A percentile compares a stretch with the other conserved stretches of the same genome.
These are phyloP conservation scores for Pipa parva DNA, from an alignment of 2,113 vertebrate species.

Conservation along the genomic window DNA sequence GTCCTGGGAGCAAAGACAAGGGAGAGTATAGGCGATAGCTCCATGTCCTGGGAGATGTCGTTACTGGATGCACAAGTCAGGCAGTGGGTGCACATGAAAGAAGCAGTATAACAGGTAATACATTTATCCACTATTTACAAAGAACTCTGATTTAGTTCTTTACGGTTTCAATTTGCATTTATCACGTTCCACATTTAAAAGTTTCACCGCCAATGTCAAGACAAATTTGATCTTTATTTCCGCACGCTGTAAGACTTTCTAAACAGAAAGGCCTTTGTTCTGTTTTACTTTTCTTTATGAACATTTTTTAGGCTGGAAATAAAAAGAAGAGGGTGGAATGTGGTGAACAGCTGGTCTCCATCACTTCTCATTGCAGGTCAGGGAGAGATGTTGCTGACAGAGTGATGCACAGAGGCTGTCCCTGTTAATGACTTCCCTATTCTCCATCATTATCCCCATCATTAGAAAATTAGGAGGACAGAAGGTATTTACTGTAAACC, in stretches of 20 bases:
- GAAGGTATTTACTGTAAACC: constrained; percentile 99
- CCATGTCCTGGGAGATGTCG: no score
- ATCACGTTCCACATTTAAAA: neutral
- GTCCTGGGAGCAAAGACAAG: no score
- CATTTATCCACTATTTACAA: neutral
- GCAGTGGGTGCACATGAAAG: no score
- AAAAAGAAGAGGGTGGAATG: constrained; percentile 57
- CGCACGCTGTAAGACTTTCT: neutral
- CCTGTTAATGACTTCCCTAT: constrained; percentile 96
- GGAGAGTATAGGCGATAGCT: no score
- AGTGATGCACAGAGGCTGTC: constrained; percentile 97
- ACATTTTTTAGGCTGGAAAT: constrained; percentile 44
- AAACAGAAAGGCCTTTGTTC: neutral
- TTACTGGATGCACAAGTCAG: no score
- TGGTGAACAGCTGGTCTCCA: constrained; percentile 89
- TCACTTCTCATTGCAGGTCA: constrained; percentile 92
- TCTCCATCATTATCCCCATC: constrained; percentile 99
- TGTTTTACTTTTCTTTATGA: constrained; percentile 20
- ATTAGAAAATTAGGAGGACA: constrained; percentile 99
- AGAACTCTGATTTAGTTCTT: neutral
- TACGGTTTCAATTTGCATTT: neutral
- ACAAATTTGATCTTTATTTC: neutral
- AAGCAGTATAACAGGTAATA: no score
- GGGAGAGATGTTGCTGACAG: constrained; percentile 89
- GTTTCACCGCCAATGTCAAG: neutral